Evolutionary conservation across 2,113 vertebrate species (phyloP), one percentile per base, ranked within the genome.

Genomic region (Talpa occidentalis): DNA sequence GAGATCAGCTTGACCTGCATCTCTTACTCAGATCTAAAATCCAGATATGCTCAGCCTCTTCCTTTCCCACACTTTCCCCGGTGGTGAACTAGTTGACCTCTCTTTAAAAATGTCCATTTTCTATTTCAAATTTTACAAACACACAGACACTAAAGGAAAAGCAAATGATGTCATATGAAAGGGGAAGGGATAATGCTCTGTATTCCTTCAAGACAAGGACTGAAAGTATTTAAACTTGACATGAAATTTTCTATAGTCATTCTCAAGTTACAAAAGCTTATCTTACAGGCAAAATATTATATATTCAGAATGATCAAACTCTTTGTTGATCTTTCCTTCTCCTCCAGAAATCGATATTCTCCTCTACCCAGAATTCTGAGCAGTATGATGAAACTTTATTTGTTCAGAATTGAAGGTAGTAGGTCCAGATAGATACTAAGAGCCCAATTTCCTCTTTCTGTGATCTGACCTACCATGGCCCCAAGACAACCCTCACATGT

Each of bases 61-160:
- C 32, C 60, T 54, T 44, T 54, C 47, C n/a, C 30, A 91, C 62
- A 49, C 69, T 66, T 90, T 60, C 47, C 56, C 72, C 54, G 19
- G 67, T 10, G 5, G 67, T 44, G 28, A 89, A 77, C 49, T 32
- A 40, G 66, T n/a, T n/a, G n/a, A 92, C 28, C 76, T 93, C 49
- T 83, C 54, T 79, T 72, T 92, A 80, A 80, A 93, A 72, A 83
- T 15, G 70, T 10, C 4, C 37, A 91, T 72, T 74, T 88, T 10
- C 32, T 37, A 60, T 79, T 90, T 93, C 70, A 24, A 52, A 69
- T 52, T 70, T 44, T 91, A 19, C 24, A 73, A n/a, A n/a, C 9
- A 30, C 42, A 28, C n/a, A 49, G 12, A 26, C 12, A 62, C 28
- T 52, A 44, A 72, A 87, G 12, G 37, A 3, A 90, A 85, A 81